Conservation (phyloP, 2,113 vertebrate species). For the Haplochromis burtoni region DNA sequence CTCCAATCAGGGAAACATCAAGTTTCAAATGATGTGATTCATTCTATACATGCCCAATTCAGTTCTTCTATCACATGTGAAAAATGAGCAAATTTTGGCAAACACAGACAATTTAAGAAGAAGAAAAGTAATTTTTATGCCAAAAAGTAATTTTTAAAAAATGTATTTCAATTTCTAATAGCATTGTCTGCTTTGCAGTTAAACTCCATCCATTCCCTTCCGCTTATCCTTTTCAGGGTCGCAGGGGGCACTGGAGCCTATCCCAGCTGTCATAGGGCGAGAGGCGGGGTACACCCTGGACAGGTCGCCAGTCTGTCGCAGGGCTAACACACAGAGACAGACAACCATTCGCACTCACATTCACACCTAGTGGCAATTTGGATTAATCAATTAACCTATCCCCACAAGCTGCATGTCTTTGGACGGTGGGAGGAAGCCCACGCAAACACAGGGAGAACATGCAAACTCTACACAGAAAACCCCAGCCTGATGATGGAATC, state of each 20-base stretch:
- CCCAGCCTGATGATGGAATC: too few species aligned
- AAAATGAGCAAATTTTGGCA: neutral
- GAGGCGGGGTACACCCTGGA: neutral
- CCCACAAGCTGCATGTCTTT: too few species aligned
- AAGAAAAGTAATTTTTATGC: neutral
- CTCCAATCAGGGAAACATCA: neutral
- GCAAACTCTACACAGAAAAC: too few species aligned
- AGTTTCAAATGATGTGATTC: neutral
- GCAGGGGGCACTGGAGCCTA: neutral
- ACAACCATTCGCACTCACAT: too few species aligned
- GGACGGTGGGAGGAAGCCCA: too few species aligned
- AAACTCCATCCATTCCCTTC: neutral
- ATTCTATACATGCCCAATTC: neutral
- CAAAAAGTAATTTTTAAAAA: neutral
- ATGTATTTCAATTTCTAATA: neutral
- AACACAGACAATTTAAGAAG: too few species aligned
- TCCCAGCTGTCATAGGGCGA: neutral
- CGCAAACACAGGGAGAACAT: rapidly evolving
- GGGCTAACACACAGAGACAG: neutral
- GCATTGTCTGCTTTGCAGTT: neutral
- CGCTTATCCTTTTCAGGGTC: neutral
- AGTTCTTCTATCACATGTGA: neutral
- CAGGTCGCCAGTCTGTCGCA: neutral
- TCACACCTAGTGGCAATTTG: too few species aligned
- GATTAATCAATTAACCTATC: too few species aligned